These are phyloP conservation scores for Epinephelus malabaricus DNA, from an alignment of 2,797 vertebrate species.

Conservation along the genomic window DNA sequence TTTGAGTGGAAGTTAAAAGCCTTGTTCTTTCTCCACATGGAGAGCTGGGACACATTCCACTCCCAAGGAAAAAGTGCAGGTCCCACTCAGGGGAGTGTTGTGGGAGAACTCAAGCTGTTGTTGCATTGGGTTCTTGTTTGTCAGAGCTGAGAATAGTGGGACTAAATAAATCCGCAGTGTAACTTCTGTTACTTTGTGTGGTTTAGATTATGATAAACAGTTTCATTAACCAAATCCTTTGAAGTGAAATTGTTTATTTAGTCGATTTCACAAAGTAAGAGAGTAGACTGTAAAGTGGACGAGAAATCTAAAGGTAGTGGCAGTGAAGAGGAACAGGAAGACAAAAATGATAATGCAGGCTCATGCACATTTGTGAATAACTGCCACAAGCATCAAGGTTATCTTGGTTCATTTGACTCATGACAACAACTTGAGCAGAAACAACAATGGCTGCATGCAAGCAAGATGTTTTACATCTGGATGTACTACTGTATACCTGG, in stretches of 20 bases:
- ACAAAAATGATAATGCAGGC: neutral
- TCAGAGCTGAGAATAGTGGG: slow-evolving; percentile 35
- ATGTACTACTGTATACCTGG: neutral
- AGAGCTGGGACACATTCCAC: slow-evolving; percentile 78
- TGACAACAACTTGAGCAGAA: neutral
- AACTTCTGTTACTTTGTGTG: slow-evolving; percentile 48
- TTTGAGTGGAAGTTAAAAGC: slow-evolving; percentile 81
- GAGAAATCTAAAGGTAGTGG: slow-evolving; percentile 12
- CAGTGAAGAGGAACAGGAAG: neutral
- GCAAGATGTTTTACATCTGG: neutral
- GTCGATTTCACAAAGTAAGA: slow-evolving; percentile 6
- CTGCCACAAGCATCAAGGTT: neutral
- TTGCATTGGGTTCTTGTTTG: slow-evolving; percentile 60
- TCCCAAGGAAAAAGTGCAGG: slow-evolving; percentile 61
- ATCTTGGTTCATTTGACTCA: neutral
- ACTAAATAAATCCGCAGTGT: slow-evolving; percentile 46
- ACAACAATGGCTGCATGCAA: neutral
- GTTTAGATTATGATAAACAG: slow-evolving; percentile 63
- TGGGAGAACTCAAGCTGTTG: slow-evolving; percentile 69
- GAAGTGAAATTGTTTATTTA: slow-evolving; percentile 47
- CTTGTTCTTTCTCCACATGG: slow-evolving; percentile 57
- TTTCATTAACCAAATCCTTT: slow-evolving; percentile 51
- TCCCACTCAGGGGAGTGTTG: slow-evolving; percentile 57
- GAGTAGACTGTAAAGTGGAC: slow-evolving; percentile 14
- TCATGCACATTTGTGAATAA: neutral